Base-by-base conservation (phyloP, 2,888 invertebrate genomes). In the Mallateleia sp. region DNA sequence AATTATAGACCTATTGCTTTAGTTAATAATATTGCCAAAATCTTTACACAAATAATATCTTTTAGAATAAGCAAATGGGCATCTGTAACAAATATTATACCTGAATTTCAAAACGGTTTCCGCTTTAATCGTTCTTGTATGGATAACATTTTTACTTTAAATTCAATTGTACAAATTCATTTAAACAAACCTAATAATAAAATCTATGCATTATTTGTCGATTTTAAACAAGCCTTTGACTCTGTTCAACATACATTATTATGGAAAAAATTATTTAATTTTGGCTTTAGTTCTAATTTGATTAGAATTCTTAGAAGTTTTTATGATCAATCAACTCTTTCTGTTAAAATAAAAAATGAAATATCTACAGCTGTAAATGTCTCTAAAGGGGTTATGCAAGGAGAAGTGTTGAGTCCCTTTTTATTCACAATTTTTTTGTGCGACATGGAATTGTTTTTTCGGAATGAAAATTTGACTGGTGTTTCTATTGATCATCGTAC, bases 1-100 rank as follows among this genome's bases (percentile, higher is more conserved):
- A 92, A 90, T 64, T 92, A 92, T 58, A 64, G 90, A 52, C 91
- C 89, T 5, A 92, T 92, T 8, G 88, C 91, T 0, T 56, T 92
- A 1, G 80, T 89, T 4, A 66, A 66, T 32, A 2, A 18, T 22
- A 66, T 66, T 3, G 9, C 66, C 2, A 66, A 66, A 11, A 20
- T 66, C 4, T 66, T 66, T 14, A 66, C 66, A n/a, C 6, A 8
- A 9, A 64, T 66, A 9, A 22, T 66, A 20, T 28, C 28, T 8
- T n/a, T 28, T 28, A 6, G 5, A 4, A 14, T 5, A 11, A 66
- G 47, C 0, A 45, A 0, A 0, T 66, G 66, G 47, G 28, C 18
- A n/a, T 0, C 2, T 2, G 6, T 4, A 8, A 32, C 28, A 11
- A 47, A 66, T 8, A 32, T 50, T 6, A 18, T 66, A 1, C 50